Evolutionary conservation across 1,140 invertebrate species (phyloP).

Genomic region (Bilobella aurantiaca): DNA sequence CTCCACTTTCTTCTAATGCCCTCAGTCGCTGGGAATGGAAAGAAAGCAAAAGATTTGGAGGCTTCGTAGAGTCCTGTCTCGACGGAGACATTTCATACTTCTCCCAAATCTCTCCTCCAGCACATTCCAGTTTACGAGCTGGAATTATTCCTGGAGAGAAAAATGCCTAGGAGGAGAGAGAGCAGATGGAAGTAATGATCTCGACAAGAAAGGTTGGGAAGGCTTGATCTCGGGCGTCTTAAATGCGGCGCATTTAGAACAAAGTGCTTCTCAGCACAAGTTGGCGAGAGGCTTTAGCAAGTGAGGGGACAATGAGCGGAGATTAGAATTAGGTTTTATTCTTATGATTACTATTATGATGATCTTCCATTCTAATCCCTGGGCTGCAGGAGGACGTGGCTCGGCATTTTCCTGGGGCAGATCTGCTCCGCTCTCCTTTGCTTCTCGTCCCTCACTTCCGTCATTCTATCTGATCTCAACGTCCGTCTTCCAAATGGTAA

Average conservation of each 20-base stretch:
- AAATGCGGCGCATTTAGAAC: neutral
- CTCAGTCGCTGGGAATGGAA: no score
- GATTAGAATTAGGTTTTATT: neutral
- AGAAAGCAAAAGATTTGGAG: neutral
- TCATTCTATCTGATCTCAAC: neutral
- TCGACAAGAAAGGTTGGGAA: neutral
- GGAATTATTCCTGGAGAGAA: neutral
- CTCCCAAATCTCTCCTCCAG: neutral
- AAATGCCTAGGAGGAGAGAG: neutral
- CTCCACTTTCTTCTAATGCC: no score
- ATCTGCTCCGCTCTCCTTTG: neutral
- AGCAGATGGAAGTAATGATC: neutral
- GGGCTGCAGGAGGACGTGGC: neutral
- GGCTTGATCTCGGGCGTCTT: neutral
- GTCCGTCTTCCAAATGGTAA: constrained; percentile 11
- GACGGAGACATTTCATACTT: neutral
- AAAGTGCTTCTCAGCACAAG: neutral
- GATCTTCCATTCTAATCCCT: neutral
- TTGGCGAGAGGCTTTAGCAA: neutral
- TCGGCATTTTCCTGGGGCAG: neutral
- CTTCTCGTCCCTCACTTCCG: neutral
- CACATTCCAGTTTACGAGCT: neutral
- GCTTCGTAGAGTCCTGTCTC: neutral
- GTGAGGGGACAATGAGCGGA: neutral
- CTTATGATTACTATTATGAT: neutral